phyloP scores from a whole-genome alignment of 2,797 vertebrate genomes.

The Dicrostonyx torquatus region DNA sequence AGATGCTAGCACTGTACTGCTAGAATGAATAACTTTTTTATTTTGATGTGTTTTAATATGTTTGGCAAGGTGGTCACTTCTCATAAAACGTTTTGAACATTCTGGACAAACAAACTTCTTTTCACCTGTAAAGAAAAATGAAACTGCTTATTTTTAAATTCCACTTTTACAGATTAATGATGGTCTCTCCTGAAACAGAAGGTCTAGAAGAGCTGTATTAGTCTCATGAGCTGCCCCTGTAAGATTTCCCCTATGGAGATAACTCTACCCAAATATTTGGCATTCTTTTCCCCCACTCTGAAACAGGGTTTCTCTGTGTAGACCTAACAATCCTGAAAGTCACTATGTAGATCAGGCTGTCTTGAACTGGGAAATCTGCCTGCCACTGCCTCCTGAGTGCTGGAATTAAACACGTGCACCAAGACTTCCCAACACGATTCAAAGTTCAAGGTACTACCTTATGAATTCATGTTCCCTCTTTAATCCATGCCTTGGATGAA shows the following conservation, averaged over 20 bases:
- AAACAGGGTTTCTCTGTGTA: background rate
- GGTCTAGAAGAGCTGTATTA: background rate
- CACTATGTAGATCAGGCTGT: background rate
- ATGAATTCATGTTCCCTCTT: background rate
- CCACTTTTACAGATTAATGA: background rate
- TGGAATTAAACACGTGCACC: background rate
- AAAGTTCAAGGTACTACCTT: background rate
- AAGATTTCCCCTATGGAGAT: conserved; percentile 13
- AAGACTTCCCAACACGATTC: background rate
- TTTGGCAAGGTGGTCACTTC: conserved; percentile 99
- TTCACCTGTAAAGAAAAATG: conserved; percentile 90
- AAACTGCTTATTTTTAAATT: conserved; percentile 61
- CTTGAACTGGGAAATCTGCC: background rate
- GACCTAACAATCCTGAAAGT: background rate
- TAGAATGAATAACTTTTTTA: conserved; percentile 97
- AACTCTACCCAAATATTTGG: conserved; percentile 29
- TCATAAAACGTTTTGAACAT: conserved; percentile 99
- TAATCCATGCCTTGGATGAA: background rate
- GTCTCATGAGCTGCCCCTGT: background rate
- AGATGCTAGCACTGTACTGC: conserved; percentile 93
- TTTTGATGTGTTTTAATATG: conserved; percentile 99
- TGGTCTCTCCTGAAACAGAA: conserved; percentile 41
- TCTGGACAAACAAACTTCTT: conserved; percentile 99
- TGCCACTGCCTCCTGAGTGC: background rate
- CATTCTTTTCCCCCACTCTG: background rate